Percentiles rank a stretch among this genome's conserved stretches.
Conservation (phyloP, 2,113 vertebrate species). For the Lipophrys pholis region DNA sequence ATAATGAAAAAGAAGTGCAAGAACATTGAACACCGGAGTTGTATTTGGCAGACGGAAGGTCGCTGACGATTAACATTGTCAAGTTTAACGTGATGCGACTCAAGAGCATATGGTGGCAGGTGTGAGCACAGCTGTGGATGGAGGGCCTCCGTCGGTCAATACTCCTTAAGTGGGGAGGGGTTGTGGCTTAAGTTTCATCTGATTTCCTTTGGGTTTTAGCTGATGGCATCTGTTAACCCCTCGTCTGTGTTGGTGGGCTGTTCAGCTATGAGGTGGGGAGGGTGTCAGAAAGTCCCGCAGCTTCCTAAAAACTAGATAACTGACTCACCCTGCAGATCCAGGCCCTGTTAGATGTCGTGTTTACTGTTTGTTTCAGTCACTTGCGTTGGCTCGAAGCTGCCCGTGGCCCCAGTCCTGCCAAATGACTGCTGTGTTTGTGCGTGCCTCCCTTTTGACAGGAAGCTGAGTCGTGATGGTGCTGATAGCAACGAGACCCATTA, state of each 20-base stretch:
- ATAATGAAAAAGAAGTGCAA: slow-evolving; percentile 34
- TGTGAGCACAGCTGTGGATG: slow-evolving; percentile 74
- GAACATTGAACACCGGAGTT: background rate
- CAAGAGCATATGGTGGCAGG: slow-evolving; percentile 63
- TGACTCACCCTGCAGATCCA: background rate
- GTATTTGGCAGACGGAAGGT: background rate
- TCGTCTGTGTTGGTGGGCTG: slow-evolving; percentile 44
- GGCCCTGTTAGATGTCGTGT: slow-evolving; percentile 2
- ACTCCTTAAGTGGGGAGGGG: slow-evolving; percentile 43
- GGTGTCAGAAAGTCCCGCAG: slow-evolving; percentile 13
- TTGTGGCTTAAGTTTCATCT: slow-evolving; percentile 67
- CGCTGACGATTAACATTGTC: background rate
- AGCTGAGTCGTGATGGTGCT: slow-evolving; percentile 66
- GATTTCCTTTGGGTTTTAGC: slow-evolving; percentile 62
- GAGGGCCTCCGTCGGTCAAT: slow-evolving; percentile 54
- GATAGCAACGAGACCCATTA: slow-evolving; percentile 75
- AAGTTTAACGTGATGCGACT: slow-evolving; percentile 9
- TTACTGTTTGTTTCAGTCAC: slow-evolving; percentile 13
- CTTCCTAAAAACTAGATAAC: background rate
- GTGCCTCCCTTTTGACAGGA: slow-evolving; percentile 74
- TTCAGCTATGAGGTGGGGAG: background rate
- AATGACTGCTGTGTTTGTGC: slow-evolving; percentile 66
- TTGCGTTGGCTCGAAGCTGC: slow-evolving; percentile 21
- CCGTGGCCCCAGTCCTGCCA: slow-evolving; percentile 33
- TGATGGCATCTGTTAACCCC: slow-evolving; percentile 68